A percentile compares a stretch with the other conserved stretches of the same genome.
phyloP scores from a whole-genome alignment of 2,113 vertebrate genomes.

The Phrynosoma blainvillii region DNA sequence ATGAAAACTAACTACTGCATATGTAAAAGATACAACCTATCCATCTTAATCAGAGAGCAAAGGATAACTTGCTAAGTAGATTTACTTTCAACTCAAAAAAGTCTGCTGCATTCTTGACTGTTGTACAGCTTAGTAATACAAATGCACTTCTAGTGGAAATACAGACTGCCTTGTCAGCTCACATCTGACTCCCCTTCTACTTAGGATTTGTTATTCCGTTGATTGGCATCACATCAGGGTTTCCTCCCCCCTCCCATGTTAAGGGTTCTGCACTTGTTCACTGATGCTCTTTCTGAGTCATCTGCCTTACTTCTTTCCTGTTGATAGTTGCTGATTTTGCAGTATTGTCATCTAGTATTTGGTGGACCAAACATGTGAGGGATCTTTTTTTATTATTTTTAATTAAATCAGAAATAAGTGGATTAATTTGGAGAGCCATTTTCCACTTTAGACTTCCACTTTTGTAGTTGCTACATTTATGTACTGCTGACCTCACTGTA shows the following conservation, averaged over 20 bases:
- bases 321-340: background rate
- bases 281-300: background rate
- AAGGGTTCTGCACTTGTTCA: too few species aligned
- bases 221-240: background rate
- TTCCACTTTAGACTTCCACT: background rate
- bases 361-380: background rate
- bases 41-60: slow-evolving; percentile 37
- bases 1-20: slow-evolving; percentile 33
- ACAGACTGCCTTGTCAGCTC: background rate
- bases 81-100: slow-evolving; percentile 11
- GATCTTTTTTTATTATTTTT: background rate
- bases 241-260: background rate
- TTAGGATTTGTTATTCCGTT: background rate
- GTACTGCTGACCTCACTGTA: background rate
- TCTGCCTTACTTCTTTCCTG: background rate
- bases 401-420: background rate
- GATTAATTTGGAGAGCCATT: background rate
- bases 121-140: slow-evolving; percentile 7
- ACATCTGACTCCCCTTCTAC: background rate
- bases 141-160: background rate
- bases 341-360: background rate
- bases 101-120: background rate
- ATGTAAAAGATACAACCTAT: slow-evolving; percentile 27
- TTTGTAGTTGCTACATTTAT: background rate
- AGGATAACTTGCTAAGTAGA: slow-evolving; percentile 39